Conservation (phyloP, 1,140 invertebrate species). For the Monochamus saltuarius region DNA sequence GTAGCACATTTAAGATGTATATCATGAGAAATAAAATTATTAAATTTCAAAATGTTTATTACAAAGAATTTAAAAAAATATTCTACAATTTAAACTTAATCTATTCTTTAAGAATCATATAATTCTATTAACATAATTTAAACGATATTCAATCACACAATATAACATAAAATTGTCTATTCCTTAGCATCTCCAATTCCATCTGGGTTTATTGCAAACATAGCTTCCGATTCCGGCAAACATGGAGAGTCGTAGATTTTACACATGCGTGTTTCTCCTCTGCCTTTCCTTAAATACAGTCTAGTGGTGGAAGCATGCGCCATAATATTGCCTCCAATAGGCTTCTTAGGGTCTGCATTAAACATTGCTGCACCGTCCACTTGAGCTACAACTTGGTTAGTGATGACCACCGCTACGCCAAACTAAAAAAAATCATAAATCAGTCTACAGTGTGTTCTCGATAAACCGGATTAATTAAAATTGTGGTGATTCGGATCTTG, state of each 20-base stretch:
- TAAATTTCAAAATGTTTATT: not conserved
- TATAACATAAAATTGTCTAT: conserved; percentile 52
- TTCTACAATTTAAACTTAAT: no score
- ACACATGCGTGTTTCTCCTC: conserved; percentile 95
- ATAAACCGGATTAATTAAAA: no score
- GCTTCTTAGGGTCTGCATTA: conserved; percentile 95
- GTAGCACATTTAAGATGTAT: no score
- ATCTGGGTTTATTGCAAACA: conserved; percentile 94
- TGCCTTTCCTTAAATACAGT: conserved; percentile 90
- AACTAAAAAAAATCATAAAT: conserved; percentile 65
- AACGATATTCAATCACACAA: not conserved
- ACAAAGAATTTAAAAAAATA: not conserved
- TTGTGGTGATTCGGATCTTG: no score
- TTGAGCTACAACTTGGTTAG: conserved; percentile 99
- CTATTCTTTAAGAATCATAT: not conserved
- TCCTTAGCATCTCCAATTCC: conserved; percentile 97
- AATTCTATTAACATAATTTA: not conserved
- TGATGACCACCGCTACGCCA: conserved; percentile 97
- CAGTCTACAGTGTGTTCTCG: no score
- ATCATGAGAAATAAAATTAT: no score
- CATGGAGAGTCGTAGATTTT: conserved; percentile 99
- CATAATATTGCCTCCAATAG: conserved; percentile 97
- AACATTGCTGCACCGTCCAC: conserved; percentile 96
- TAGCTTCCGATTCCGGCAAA: conserved; percentile 95
- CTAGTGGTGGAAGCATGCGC: conserved; percentile 97